phyloP scores from a whole-genome alignment of 2,797 vertebrate species.

The Crossoptilon crossoptilon region DNA sequence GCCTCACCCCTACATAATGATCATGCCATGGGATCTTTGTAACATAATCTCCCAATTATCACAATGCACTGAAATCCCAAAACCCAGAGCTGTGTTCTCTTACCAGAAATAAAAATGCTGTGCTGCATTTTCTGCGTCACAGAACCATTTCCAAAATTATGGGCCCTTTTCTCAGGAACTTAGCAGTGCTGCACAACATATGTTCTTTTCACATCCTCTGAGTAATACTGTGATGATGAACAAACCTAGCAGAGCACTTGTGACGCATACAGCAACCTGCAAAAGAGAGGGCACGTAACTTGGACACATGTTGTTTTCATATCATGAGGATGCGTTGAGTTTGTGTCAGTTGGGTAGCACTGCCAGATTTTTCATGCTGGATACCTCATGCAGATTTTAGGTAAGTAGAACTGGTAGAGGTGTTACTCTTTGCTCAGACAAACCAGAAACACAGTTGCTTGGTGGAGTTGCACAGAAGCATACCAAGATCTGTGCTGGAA shows the following conservation, averaged over 20 bases:
- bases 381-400: neutral
- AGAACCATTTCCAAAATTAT: constrained; percentile 20
- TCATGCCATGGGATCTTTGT: constrained; percentile 17
- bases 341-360: neutral
- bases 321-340: neutral
- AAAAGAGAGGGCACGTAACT: neutral
- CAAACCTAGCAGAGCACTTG: neutral
- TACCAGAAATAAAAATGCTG: neutral
- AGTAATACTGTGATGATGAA: neutral
- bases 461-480: neutral
- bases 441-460: neutral
- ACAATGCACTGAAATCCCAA: neutral
- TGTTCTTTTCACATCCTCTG: neutral
- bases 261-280: neutral
- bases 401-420: neutral
- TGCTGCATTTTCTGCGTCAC: neutral
- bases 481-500: neutral
- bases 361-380: neutral
- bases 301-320: neutral
- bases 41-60: neutral
- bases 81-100: neutral
- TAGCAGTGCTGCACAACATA: neutral
- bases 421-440: neutral
- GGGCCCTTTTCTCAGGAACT: neutral
- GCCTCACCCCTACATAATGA: constrained; percentile 47